Conservation (phyloP, 2,888 invertebrate species). For the Metopia argyrocephala region DNA sequence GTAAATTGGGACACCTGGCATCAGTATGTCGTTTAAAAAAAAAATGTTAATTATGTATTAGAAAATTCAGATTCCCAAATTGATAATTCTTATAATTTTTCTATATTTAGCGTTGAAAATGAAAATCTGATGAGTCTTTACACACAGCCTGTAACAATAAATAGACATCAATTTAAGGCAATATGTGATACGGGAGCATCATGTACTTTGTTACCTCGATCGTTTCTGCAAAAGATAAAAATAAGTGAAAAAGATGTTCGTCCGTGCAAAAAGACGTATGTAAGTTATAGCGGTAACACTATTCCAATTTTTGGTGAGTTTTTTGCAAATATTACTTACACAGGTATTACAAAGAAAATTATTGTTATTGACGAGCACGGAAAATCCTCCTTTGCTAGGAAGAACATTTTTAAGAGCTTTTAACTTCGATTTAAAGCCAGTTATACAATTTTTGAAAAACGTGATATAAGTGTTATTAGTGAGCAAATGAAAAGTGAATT, state of each 20-base stretch:
- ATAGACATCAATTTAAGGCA: slow-evolving; percentile 3
- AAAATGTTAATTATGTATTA: slow-evolving; percentile 1
- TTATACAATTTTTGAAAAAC: neutral
- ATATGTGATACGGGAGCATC: slow-evolving; percentile 28
- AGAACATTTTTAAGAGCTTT: slow-evolving; percentile 33
- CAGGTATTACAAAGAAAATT: slow-evolving; percentile 4
- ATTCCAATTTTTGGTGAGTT: slow-evolving; percentile 27
- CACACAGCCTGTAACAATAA: slow-evolving; percentile 4
- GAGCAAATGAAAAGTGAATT: slow-evolving; percentile 38
- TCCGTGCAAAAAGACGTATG: slow-evolving; percentile 6
- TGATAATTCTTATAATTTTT: slow-evolving; percentile 16
- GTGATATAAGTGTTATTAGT: slow-evolving; percentile 9
- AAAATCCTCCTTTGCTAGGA: slow-evolving; percentile 33
- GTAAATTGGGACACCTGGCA: neutral
- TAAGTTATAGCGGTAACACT: slow-evolving; percentile 1
- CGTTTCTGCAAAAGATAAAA: slow-evolving; percentile 6
- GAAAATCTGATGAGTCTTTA: slow-evolving; percentile 14
- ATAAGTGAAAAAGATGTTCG: slow-evolving; percentile 4
- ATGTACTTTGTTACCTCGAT: slow-evolving; percentile 20
- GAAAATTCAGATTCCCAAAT: neutral
- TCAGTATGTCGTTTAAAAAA: slow-evolving; percentile 2
- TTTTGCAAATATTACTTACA: slow-evolving; percentile 10
- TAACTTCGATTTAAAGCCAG: slow-evolving; percentile 14
- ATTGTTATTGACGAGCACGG: slow-evolving; percentile 22
- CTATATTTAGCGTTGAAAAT: slow-evolving; percentile 14